These are phyloP conservation scores for Eutolmus rufibarbis DNA, from an alignment of 2,888 invertebrate species.

Conservation along the genomic window DNA sequence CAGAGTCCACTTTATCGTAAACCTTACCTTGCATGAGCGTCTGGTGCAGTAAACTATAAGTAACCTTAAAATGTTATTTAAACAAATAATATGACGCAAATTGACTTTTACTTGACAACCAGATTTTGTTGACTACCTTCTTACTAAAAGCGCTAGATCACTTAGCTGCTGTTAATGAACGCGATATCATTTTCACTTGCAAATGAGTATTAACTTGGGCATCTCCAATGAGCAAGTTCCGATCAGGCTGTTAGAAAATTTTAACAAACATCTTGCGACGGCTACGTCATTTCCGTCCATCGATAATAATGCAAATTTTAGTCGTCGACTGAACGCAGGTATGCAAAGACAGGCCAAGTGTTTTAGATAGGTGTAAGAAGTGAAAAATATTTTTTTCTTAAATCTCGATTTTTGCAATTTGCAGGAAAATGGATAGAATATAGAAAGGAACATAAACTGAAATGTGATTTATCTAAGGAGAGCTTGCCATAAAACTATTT, in stretches of 20 bases:
- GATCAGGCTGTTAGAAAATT: not conserved
- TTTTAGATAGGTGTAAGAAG: not conserved
- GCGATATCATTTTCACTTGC: not conserved
- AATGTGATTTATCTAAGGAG: conserved; percentile 7
- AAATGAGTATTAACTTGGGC: not conserved
- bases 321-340: not conserved
- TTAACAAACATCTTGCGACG: not conserved
- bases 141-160: not conserved
- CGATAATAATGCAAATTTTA: not conserved
- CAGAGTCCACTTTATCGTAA: not conserved
- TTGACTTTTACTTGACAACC: not conserved
- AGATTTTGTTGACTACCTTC: not conserved
- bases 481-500: conserved; percentile 39
- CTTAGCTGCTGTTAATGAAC: not conserved
- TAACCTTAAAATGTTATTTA: not conserved
- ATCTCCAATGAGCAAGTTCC: not conserved
- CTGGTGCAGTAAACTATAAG: not conserved
- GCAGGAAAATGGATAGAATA: not conserved
- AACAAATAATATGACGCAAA: not conserved
- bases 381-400: not conserved
- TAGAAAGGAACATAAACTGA: not conserved
- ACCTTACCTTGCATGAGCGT: not conserved
- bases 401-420: not conserved
- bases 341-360: not conserved
- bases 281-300: not conserved